Evolutionary conservation across 2,888 invertebrate species (phyloP).

Genomic region (Chymomyza procnemis): DNA sequence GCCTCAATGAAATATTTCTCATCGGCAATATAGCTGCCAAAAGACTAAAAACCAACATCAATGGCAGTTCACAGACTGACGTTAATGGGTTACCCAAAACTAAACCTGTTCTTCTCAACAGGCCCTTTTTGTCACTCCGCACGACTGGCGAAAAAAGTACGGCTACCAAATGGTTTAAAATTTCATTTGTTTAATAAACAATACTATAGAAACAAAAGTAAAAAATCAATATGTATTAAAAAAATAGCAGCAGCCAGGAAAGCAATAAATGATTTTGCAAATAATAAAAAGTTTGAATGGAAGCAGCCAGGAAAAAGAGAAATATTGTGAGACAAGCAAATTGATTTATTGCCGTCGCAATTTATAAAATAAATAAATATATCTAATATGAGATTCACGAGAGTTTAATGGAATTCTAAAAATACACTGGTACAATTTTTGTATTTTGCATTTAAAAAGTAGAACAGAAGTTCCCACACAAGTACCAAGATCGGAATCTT

Average conservation of each 20-base stretch:
- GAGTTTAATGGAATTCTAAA: neutral
- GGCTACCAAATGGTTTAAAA: neutral
- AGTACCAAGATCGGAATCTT: too few species aligned
- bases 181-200: neutral
- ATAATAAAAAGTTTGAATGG: neutral
- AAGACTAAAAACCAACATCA: neutral
- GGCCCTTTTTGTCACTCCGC: neutral
- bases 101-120: conserved; percentile 34
- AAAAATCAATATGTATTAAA: neutral
- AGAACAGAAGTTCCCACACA: too few species aligned
- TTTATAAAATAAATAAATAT: neutral
- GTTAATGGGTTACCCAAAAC: conserved; percentile 26
- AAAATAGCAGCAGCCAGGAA: neutral
- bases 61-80: conserved; percentile 25
- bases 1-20: neutral
- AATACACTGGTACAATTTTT: neutral
- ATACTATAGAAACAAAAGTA: neutral
- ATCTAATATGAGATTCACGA: neutral
- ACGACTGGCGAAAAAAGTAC: neutral
- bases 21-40: neutral
- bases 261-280: neutral
- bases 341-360: neutral
- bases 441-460: too few species aligned
- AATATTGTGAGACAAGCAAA: neutral
- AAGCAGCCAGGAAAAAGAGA: neutral